Percentiles rank a stretch among this genome's conserved stretches.
Evolutionary conservation across 2,113 vertebrate genomes (phyloP).

Genomic region (Columba janthina): DNA sequence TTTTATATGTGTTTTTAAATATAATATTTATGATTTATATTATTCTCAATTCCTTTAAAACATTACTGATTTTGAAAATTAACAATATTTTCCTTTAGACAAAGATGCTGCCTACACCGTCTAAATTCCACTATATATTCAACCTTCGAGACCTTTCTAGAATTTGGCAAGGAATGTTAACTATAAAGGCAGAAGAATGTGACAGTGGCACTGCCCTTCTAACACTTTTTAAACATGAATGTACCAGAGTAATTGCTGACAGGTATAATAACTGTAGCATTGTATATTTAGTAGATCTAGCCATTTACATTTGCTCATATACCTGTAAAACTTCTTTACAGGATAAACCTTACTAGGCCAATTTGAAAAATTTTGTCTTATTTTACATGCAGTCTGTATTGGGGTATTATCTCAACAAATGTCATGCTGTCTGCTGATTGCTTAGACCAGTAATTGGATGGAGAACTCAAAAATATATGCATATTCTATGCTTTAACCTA

Average conservation of each 20-base stretch:
- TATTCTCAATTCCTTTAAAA: neutral
- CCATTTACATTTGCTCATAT: neutral
- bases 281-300: neutral
- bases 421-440: neutral
- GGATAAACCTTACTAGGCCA: neutral
- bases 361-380: neutral
- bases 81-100: conserved; percentile 49
- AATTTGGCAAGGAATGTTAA: conserved; percentile 84
- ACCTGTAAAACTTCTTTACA: neutral
- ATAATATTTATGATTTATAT: neutral
- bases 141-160: conserved; percentile 82
- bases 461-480: neutral
- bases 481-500: neutral
- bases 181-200: conserved; percentile 75
- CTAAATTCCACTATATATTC: conserved; percentile 84
- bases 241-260: conserved; percentile 80
- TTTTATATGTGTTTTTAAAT: neutral
- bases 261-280: conserved; percentile 50
- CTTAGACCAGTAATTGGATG: neutral
- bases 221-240: conserved; percentile 79
- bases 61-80: neutral
- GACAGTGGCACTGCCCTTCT: conserved; percentile 9
- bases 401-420: neutral
- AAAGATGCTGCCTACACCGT: conserved; percentile 82
- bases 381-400: neutral